Evolutionary conservation across 2,113 vertebrate genomes (phyloP).

Genomic region (Zingel zingel): DNA sequence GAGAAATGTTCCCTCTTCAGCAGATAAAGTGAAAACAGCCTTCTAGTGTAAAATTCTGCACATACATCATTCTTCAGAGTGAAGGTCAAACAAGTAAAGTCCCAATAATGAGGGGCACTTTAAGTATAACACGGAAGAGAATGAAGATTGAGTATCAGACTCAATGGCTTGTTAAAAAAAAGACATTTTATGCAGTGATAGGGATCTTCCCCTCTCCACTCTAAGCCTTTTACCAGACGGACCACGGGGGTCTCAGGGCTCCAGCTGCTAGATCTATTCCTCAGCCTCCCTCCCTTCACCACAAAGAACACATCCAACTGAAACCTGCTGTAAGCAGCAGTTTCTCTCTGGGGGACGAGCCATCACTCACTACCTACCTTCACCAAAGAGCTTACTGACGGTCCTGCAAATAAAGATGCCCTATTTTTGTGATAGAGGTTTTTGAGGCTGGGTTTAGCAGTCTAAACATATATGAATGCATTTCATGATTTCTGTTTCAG

Average conservation of each 20-base stretch:
- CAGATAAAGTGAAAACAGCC: constrained; percentile 4
- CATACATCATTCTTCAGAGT: constrained; percentile 2
- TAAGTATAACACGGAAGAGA: constrained; percentile 3
- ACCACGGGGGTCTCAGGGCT: constrained; percentile 51
- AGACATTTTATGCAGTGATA: constrained; percentile 18
- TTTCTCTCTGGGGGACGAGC: constrained; percentile 19
- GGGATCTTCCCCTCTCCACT: constrained; percentile 38
- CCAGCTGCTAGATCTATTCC: constrained; percentile 73
- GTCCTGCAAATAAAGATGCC: constrained; percentile 17
- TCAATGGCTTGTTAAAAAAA: constrained; percentile 1
- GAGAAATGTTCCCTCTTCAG: neutral
- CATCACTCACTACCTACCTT: constrained; percentile 27
- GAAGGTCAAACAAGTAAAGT: constrained; percentile 20
- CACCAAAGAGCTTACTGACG: neutral
- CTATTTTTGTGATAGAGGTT: neutral
- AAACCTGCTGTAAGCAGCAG: constrained; percentile 50
- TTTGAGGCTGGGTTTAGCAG: too few species aligned
- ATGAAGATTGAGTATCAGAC: neutral
- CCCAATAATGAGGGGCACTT: neutral
- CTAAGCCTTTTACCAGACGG: constrained; percentile 73
- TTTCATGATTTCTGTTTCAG: neutral
- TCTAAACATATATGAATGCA: neutral
- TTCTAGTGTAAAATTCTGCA: neutral
- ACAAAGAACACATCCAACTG: constrained; percentile 35
- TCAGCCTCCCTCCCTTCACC: constrained; percentile 36